These are phyloP conservation scores for Tachina grossa DNA, from an alignment of 2,888 invertebrate species.

Conservation along the genomic window DNA sequence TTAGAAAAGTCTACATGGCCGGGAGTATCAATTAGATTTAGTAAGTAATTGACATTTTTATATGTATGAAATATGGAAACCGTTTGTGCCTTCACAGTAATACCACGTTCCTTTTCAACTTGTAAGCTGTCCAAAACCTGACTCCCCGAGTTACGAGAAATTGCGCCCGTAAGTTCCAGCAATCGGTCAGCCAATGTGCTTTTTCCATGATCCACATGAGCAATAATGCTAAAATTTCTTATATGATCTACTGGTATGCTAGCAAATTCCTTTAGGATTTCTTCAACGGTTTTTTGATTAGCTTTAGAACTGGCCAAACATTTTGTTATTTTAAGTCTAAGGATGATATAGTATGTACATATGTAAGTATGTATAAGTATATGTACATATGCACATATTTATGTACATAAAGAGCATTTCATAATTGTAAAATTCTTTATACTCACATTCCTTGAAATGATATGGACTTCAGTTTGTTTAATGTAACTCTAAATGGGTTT, in stretches of 20 bases:
- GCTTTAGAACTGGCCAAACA: conserved; percentile 31
- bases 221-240: conserved; percentile 98
- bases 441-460: conserved; percentile 36
- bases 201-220: conserved; percentile 99
- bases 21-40: conserved; percentile 98
- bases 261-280: conserved; percentile 73
- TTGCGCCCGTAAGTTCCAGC: conserved; percentile 94
- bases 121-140: conserved; percentile 91
- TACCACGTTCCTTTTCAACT: conserved; percentile 97
- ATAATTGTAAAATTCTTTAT: neutral
- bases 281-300: conserved; percentile 5
- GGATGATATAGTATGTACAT: conserved; percentile 21
- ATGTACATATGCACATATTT: conserved; percentile 25
- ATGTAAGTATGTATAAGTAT: too few relatives aligned
- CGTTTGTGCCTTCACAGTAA: conserved; percentile 99
- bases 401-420: neutral
- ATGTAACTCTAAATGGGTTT: conserved; percentile 30
- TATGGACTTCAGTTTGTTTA: conserved; percentile 42
- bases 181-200: conserved; percentile 97
- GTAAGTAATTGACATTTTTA: conserved; percentile 87
- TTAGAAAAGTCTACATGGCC: conserved; percentile 99
- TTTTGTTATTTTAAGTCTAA: conserved; percentile 45
- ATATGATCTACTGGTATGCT: conserved; percentile 84
- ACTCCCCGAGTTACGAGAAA: conserved; percentile 86
- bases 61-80: conserved; percentile 92